Conservation (phyloP, 53 echinoderm and acorn worm species). For the Paelopatides confundens region DNA sequence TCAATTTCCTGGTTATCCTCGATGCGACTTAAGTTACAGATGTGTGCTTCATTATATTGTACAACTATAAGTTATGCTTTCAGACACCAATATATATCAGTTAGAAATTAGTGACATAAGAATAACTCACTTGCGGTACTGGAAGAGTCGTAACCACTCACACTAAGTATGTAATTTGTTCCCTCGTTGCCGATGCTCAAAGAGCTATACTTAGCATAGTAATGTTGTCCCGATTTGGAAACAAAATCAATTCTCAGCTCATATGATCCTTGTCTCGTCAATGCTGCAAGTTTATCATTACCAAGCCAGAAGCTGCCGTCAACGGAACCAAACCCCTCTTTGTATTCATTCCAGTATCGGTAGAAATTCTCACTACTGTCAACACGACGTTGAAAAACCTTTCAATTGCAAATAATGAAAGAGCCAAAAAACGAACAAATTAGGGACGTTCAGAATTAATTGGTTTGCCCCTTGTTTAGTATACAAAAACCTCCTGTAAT, state of each 20-base stretch:
- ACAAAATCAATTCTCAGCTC: neutral
- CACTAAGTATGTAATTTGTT: neutral
- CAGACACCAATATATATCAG: too few relatives aligned
- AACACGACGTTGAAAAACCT: neutral
- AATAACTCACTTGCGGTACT: neutral
- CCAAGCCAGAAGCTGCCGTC: neutral
- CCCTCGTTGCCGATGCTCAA: neutral
- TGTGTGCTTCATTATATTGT: too few relatives aligned
- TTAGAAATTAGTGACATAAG: too few relatives aligned
- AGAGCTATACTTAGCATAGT: neutral
- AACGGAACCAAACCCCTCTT: neutral
- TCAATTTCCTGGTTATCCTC: too few relatives aligned
- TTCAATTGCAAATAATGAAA: too few relatives aligned
- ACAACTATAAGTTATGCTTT: too few relatives aligned
- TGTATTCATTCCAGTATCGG: neutral
- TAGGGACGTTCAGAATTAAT: too few relatives aligned
- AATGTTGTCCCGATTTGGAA: neutral
- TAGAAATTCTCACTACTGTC: neutral
- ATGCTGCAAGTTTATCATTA: neutral
- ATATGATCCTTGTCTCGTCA: neutral
- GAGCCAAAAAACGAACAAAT: too few relatives aligned
- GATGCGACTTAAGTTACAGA: too few relatives aligned
- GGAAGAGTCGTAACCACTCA: neutral
- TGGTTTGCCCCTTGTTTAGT: too few relatives aligned
- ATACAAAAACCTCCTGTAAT: too few relatives aligned